Evolutionary conservation across 53 echinoderm and acorn worm genomes (phyloP).

Genomic region (Paracentrotus lividus): DNA sequence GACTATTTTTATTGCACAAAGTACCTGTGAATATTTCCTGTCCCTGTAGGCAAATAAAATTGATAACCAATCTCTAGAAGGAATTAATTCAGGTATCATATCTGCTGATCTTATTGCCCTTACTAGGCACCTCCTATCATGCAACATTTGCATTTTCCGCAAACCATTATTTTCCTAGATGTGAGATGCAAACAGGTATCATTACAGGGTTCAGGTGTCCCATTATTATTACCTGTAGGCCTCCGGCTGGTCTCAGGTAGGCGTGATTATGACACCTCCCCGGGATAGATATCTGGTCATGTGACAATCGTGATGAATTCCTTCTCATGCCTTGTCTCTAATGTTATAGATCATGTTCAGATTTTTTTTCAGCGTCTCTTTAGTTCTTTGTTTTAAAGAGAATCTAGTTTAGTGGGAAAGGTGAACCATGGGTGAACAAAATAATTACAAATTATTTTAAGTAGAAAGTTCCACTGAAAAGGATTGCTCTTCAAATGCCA

Average conservation of each 20-base stretch:
- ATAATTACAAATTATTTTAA: too few relatives aligned
- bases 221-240: background rate
- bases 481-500: too few relatives aligned
- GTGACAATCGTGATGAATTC: background rate
- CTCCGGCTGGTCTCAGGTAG: background rate
- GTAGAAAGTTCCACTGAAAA: too few relatives aligned
- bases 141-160: background rate
- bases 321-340: background rate
- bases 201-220: background rate
- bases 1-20: too few relatives aligned
- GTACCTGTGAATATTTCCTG: background rate
- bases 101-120: background rate
- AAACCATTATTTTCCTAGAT: background rate
- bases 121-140: background rate
- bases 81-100: background rate
- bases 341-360: background rate
- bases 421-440: too few relatives aligned
- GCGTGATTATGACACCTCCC: slow-evolving; percentile 3
- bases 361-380: background rate
- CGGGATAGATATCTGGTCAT: background rate
- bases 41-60: background rate
- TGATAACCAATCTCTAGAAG: background rate
- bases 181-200: background rate
- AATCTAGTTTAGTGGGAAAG: too few relatives aligned
- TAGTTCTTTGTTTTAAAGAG: background rate